Evolutionary conservation across 2,113 vertebrate genomes (phyloP).

Genomic region (Canis aureus): DNA sequence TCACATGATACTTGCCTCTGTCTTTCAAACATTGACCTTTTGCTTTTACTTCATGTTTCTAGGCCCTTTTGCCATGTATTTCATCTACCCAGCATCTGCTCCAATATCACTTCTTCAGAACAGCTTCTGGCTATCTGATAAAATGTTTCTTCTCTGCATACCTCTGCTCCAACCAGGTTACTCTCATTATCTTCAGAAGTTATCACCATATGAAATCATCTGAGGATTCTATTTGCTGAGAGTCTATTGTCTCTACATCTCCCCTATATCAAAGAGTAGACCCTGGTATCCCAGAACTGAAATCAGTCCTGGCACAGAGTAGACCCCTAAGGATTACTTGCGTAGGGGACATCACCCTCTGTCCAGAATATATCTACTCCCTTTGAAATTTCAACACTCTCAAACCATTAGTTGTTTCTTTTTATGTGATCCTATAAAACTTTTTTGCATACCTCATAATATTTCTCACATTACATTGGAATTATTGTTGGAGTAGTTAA

Average conservation of each 20-base stretch:
- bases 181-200: not conserved
- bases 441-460: not conserved
- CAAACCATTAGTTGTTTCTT: not conserved
- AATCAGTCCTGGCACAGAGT: not conserved
- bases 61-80: not conserved
- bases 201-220: not conserved
- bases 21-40: not conserved
- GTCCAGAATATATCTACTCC: not conserved
- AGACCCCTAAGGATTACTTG: not conserved
- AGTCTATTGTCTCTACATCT: not conserved
- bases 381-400: not conserved
- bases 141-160: not conserved
- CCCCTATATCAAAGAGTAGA: not conserved
- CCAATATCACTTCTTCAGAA: not conserved
- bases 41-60: not conserved
- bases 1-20: not conserved
- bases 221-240: not conserved
- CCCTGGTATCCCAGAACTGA: not conserved
- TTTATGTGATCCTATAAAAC: not conserved
- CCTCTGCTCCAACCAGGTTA: not conserved
- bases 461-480: not conserved
- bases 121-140: not conserved
- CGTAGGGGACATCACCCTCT: not conserved
- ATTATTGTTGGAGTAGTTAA: not conserved
- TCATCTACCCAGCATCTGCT: not conserved